These are phyloP conservation scores for Papilio gigon DNA, from an alignment of 2,888 invertebrate species.

Conservation along the genomic window DNA sequence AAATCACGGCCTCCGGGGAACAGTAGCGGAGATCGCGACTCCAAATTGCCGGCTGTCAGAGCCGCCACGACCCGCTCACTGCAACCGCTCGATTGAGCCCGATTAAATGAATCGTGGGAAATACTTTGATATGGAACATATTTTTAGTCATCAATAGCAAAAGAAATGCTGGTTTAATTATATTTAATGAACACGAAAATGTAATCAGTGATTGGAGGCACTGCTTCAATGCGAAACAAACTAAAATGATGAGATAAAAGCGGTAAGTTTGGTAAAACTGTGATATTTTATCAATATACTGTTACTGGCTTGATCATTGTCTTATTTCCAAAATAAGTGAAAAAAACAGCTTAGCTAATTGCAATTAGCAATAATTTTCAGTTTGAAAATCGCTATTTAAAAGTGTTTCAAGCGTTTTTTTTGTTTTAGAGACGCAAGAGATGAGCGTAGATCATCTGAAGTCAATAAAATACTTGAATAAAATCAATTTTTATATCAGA, in stretches of 20 bases:
- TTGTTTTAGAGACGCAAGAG: no score
- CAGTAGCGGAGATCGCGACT: constrained; percentile 61
- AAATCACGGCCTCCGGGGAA: constrained; percentile 59
- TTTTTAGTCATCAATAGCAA: constrained; percentile 37
- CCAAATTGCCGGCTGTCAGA: constrained; percentile 70
- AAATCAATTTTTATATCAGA: neutral
- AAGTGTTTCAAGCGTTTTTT: no score
- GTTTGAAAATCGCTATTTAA: no score
- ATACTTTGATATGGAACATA: constrained; percentile 42
- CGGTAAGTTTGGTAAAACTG: neutral
- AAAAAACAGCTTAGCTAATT: no score
- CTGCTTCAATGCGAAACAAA: neutral
- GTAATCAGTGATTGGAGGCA: neutral
- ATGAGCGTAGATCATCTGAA: neutral
- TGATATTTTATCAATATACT: neutral
- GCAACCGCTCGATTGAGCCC: constrained; percentile 47
- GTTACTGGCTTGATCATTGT: neutral
- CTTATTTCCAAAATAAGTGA: neutral
- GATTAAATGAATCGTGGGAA: constrained; percentile 67
- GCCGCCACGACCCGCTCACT: constrained; percentile 45
- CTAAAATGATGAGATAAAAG: neutral
- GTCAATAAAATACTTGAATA: neutral
- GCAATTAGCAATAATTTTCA: no score
- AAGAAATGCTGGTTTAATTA: neutral
- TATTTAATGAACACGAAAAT: neutral